These are phyloP conservation scores for Poicephalus gulielmi DNA, from an alignment of 2,113 vertebrate species.

Conservation along the genomic window DNA sequence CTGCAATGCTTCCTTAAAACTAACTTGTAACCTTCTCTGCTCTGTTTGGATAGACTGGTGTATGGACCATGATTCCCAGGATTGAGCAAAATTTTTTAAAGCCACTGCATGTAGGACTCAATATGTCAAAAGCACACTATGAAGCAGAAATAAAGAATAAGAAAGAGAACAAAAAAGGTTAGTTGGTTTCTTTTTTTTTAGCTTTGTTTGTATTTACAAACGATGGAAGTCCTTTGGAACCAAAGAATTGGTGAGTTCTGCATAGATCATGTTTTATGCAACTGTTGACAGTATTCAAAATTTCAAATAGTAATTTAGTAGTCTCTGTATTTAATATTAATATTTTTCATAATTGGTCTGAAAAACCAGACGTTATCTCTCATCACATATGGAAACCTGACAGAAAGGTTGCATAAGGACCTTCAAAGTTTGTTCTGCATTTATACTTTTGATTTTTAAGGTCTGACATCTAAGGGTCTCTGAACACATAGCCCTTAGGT, in stretches of 20 bases:
- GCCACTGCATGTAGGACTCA: constrained; percentile 84
- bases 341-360: not conserved
- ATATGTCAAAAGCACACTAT: constrained; percentile 89
- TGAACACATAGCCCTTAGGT: not conserved
- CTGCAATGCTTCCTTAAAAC: not conserved
- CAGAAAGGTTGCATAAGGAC: not conserved
- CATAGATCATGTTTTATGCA: not conserved
- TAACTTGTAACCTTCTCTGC: not conserved
- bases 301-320: not conserved
- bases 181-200: constrained; percentile 10
- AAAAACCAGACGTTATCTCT: not conserved
- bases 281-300: not conserved
- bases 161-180: constrained; percentile 82
- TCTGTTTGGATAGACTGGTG: constrained; percentile 73
- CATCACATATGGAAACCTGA: not conserved
- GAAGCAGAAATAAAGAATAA: constrained; percentile 85
- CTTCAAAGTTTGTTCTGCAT: not conserved
- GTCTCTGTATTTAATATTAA: not conserved
- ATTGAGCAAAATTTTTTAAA: constrained; percentile 85
- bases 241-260: not conserved
- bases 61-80: constrained; percentile 83
- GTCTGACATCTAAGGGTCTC: not conserved
- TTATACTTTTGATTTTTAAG: not conserved
- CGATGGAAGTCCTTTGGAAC: not conserved
- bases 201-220: not conserved